Percentiles rank a stretch among this genome's conserved stretches.
Conservation (phyloP, 64 coral and sea anemone genomes). For the Pocillopora verrucosa region DNA sequence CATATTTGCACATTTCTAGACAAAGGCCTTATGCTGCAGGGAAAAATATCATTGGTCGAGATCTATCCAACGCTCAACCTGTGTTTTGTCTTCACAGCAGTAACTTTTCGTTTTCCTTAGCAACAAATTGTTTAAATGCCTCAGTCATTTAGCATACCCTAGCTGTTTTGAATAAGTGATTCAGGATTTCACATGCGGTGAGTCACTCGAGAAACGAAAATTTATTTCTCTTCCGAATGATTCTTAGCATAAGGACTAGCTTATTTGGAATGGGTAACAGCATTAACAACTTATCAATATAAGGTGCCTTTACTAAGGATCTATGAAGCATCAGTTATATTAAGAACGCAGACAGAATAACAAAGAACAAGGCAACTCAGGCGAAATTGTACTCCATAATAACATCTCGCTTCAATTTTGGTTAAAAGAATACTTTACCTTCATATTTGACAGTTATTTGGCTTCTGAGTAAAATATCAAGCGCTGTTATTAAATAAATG, state of each 20-base stretch:
- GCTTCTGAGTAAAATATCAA: too few species aligned
- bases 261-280: too few species aligned
- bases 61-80: background rate
- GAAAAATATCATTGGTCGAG: background rate
- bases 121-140: slow-evolving; percentile 14
- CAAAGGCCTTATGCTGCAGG: background rate
- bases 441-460: too few species aligned
- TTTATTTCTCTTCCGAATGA: background rate
- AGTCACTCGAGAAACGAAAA: background rate
- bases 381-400: too few species aligned
- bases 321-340: too few species aligned
- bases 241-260: background rate
- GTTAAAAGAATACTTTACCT: too few species aligned
- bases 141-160: background rate
- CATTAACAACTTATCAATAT: too few species aligned
- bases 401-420: too few species aligned
- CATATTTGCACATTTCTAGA: background rate
- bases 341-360: too few species aligned
- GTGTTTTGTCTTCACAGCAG: background rate
- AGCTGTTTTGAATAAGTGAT: background rate
- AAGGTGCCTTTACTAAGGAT: too few species aligned
- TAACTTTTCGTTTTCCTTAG: background rate
- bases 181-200: background rate
- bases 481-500: too few species aligned
- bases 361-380: too few species aligned